Evolutionary conservation across 2,113 vertebrate species (phyloP).

Genomic region (Nycticebus coucang): DNA sequence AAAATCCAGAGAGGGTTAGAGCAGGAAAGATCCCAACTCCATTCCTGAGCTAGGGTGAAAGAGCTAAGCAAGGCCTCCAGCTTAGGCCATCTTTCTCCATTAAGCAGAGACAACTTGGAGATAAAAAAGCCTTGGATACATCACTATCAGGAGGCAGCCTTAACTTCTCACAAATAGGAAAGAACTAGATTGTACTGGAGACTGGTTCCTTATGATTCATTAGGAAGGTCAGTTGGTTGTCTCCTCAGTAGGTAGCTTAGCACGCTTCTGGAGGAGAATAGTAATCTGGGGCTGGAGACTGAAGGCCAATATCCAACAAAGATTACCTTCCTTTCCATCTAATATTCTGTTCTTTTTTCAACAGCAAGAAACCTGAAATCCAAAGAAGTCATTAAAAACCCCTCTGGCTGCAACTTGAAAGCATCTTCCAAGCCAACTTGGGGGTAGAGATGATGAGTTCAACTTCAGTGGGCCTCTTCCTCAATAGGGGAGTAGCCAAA

Average conservation of each 20-base stretch:
- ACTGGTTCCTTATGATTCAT: neutral
- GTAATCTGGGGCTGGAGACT: neutral
- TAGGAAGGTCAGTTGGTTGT: constrained; percentile 34
- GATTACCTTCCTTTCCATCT: constrained; percentile 11
- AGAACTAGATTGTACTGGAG: neutral
- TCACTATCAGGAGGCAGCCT: neutral
- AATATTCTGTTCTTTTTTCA: neutral
- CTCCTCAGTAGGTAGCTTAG: constrained; percentile 18
- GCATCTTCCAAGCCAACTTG: neutral
- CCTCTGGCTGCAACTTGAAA: neutral
- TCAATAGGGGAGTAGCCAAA: constrained; percentile 91
- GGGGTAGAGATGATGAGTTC: neutral
- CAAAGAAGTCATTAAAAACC: neutral
- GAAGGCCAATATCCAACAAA: constrained; percentile 17
- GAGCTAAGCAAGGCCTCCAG: neutral
- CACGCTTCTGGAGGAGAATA: constrained; percentile 46
- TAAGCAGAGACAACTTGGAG: constrained; percentile 10
- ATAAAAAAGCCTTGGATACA: neutral
- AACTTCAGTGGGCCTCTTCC: constrained; percentile 82
- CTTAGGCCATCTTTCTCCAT: neutral
- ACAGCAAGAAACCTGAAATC: constrained; percentile 48
- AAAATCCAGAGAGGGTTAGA: neutral
- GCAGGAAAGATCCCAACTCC: neutral
- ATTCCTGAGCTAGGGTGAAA: constrained; percentile 1
- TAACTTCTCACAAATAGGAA: neutral